Percentiles rank a stretch among this genome's conserved stretches.
These are phyloP conservation scores for Monopis laevigella DNA, from an alignment of 2,888 invertebrate genomes.

Conservation along the genomic window DNA sequence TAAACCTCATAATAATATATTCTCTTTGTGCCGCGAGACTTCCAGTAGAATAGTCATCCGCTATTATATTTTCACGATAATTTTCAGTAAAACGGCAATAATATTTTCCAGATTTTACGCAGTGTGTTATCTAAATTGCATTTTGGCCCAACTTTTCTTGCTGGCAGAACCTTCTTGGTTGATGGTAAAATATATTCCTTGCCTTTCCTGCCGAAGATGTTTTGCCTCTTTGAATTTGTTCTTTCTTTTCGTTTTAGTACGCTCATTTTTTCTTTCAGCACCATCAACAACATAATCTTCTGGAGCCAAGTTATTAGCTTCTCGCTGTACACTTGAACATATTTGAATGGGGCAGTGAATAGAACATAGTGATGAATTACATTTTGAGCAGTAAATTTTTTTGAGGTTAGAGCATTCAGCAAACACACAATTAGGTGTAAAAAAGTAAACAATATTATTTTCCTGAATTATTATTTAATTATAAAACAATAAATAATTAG, in stretches of 20 bases:
- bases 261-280: conserved; percentile 1
- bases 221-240: conserved; percentile 6
- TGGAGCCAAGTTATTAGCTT: background rate
- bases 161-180: background rate
- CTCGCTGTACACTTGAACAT: conserved; percentile 1
- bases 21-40: background rate
- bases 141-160: background rate
- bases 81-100: background rate
- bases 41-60: background rate
- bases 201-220: background rate
- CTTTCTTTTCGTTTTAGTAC: conserved; percentile 1
- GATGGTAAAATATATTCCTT: background rate
- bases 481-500: too few species aligned
- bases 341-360: too few species aligned
- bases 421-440: background rate
- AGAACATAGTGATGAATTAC: background rate
- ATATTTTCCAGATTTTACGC: background rate
- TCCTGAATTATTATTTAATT: too few species aligned
- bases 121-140: background rate
- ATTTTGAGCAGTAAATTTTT: background rate
- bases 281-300: conserved; percentile 3
- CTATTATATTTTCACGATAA: background rate
- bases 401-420: background rate
- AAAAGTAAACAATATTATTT: too few species aligned
- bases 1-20: background rate